Percentiles rank a stretch among this genome's conserved stretches.
Conservation (phyloP, 1,140 invertebrate genomes). For the Neoseiulus cucumeris region DNA sequence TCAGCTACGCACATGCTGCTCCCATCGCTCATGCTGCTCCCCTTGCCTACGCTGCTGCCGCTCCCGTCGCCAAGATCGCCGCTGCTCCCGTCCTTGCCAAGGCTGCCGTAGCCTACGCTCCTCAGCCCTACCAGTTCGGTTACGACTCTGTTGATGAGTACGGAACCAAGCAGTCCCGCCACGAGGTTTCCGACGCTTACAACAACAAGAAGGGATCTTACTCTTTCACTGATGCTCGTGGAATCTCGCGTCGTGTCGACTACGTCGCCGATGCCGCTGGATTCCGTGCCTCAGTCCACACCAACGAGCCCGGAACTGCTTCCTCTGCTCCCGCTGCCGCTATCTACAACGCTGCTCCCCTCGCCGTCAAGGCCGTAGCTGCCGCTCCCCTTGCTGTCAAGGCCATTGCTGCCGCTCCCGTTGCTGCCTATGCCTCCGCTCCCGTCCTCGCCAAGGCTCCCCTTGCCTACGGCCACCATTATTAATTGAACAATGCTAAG, state of each 20-base stretch:
- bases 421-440: not conserved
- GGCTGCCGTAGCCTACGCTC: conserved; percentile 18
- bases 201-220: not conserved
- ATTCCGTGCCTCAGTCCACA: conserved; percentile 13
- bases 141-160: conserved; percentile 19
- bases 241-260: not conserved
- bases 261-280: not conserved
- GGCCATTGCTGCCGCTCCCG: not conserved
- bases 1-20: not conserved
- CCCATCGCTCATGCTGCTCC: not conserved
- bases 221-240: not conserved
- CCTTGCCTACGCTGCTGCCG: not conserved
- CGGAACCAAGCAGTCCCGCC: conserved; percentile 17
- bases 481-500: too few species aligned
- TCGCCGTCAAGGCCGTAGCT: not conserved
- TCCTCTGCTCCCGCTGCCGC: not conserved
- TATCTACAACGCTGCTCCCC: not conserved
- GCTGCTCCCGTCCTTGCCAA: conserved; percentile 9
- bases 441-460: not conserved
- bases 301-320: not conserved
- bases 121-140: conserved; percentile 18
- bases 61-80: not conserved
- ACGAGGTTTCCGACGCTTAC: conserved; percentile 12
- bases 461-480: too few species aligned
- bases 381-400: not conserved